Evolutionary conservation across 1,140 invertebrate genomes (phyloP).

Genomic region (Brachystomella parvula): DNA sequence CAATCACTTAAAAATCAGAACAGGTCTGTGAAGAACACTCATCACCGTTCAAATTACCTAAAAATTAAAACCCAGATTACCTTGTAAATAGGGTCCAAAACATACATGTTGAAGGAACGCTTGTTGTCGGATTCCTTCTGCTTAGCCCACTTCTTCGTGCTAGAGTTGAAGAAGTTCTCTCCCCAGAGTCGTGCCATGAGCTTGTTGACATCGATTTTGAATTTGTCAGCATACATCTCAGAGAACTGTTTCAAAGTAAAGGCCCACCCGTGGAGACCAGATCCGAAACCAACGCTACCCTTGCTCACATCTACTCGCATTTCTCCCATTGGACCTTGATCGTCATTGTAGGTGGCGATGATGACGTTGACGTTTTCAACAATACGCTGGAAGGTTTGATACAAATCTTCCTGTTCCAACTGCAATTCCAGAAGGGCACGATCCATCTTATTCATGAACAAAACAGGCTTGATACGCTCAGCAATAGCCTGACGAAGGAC

Average conservation of each 20-base stretch:
- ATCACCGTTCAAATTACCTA: slow-evolving; percentile 27
- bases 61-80: slow-evolving; percentile 43
- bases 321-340: slow-evolving; percentile 97
- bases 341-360: slow-evolving; percentile 97
- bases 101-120: slow-evolving; percentile 97
- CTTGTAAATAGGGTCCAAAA: slow-evolving; percentile 98
- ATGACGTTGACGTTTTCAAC: slow-evolving; percentile 99
- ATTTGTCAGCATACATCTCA: slow-evolving; percentile 97
- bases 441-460: slow-evolving; percentile 99
- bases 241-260: slow-evolving; percentile 99
- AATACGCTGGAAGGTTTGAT: slow-evolving; percentile 99
- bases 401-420: slow-evolving; percentile 90
- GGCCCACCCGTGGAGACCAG: slow-evolving; percentile 98
- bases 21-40: slow-evolving; percentile 41
- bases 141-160: slow-evolving; percentile 97
- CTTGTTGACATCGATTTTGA: slow-evolving; percentile 94
- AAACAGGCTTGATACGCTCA: slow-evolving; percentile 96
- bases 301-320: slow-evolving; percentile 93
- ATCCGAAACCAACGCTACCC: slow-evolving; percentile 98
- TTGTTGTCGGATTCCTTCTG: slow-evolving; percentile 81
- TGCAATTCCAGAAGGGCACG: slow-evolving; percentile 91
- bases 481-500: slow-evolving; percentile 97
- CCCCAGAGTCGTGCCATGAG: slow-evolving; percentile 95
- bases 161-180: slow-evolving; percentile 96
- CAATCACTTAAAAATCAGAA: slow-evolving; percentile 38